phyloP scores from a whole-genome alignment of 1,140 invertebrate genomes.

The Drosophila biarmipes region DNA sequence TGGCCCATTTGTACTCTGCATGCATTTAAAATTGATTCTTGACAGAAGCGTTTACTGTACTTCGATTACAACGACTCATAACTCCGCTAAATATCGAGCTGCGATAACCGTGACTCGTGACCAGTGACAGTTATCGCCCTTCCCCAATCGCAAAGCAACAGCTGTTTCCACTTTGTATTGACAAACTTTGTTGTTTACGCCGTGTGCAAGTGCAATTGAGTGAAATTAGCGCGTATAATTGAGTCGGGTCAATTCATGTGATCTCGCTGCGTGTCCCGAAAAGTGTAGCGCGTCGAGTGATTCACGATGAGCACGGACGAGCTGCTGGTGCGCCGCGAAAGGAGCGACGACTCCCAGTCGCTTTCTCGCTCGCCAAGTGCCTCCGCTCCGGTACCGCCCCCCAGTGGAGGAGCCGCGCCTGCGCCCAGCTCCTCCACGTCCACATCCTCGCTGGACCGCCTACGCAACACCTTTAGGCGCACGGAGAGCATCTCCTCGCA shows the following conservation, averaged over 20 bases:
- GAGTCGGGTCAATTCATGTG: constrained; percentile 7
- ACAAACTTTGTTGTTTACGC: constrained; percentile 65
- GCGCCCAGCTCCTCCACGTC: constrained; percentile 46
- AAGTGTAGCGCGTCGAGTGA: constrained; percentile 16
- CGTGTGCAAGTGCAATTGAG: constrained; percentile 18
- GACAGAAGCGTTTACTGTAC: background rate
- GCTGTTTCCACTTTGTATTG: constrained; percentile 58
- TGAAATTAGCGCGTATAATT: background rate
- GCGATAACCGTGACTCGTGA: background rate
- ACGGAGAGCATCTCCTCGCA: constrained; percentile 78
- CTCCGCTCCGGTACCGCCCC: constrained; percentile 41
- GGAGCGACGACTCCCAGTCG: constrained; percentile 67
- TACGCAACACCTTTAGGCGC: constrained; percentile 78
- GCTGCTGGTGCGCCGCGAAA: constrained; percentile 71
- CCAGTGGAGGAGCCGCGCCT: constrained; percentile 23
- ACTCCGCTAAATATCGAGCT: background rate
- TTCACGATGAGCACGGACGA: constrained; percentile 68
- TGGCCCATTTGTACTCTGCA: no score
- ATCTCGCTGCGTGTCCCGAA: background rate
- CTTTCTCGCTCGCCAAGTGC: constrained; percentile 29
- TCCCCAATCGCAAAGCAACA: constrained; percentile 47
- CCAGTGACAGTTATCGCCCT: background rate
- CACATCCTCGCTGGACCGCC: constrained; percentile 68
- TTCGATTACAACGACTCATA: background rate
- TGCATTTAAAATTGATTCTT: no score